Evolutionary conservation across 2,113 vertebrate genomes (phyloP), one percentile per base, ranked within the genome.

Genomic region (Cichladusa arquata): DNA sequence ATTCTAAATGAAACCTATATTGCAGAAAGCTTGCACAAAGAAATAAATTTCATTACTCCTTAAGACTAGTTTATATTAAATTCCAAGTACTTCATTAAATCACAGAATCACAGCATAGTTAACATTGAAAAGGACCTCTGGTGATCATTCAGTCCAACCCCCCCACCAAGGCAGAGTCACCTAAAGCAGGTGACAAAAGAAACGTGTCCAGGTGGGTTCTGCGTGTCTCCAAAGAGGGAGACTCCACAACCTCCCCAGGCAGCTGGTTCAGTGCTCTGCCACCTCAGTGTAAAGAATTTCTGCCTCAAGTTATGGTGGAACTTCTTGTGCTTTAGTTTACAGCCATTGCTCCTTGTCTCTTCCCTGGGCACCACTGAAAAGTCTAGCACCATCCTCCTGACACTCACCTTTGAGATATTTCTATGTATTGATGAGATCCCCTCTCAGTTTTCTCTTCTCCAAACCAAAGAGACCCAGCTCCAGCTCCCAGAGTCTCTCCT

Each of bases 321-420:
- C 13, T 34, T 62, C n/a, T 6, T 34, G 8, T 26, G 5, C 5
- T 87, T 62, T 47, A 29, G n/a, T 70, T 29, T 24, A n/a, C 2
- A 13, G 47, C 19, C 24, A 40, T 0, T 0, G 13, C 29, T 61
- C 18, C 13, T 29, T 1, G 0, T n/a, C 5, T 18, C 8, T 31
- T 38, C 25, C 42, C 11, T 40, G 19, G 48, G 19, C 48, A 71
- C 4, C 29, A 70, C 10, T n/a, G 56, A 14, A 36, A 36, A 70
- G n/a, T 20, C 47, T 47, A 28, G n/a, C 12, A 18, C 15, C 8
- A 9, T 22, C 11, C 10, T 38, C 8, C 38, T 33, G 24, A 18
- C 4, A 47, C 13, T 40, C 24, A 29, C 6, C n/a, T 54, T 16
- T n/a, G 54, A 54, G 64, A 19, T 38, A 17, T n/a, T 61, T 38